Evolutionary conservation across 2,888 invertebrate species (phyloP).

Genomic region (Agrotis puta): DNA sequence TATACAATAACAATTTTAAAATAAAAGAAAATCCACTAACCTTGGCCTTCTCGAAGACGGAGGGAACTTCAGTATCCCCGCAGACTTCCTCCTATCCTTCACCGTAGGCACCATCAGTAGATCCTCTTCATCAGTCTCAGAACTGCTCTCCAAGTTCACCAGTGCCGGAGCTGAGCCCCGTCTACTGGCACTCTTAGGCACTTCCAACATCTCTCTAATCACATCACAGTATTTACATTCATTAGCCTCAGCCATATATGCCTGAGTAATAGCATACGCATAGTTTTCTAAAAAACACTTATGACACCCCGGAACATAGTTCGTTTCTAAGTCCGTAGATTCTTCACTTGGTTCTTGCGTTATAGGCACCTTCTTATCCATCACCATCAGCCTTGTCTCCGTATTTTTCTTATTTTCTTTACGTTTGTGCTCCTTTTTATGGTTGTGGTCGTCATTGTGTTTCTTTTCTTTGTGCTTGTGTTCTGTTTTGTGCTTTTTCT

Average conservation of each 20-base stretch:
- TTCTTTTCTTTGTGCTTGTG: slow-evolving; percentile 77
- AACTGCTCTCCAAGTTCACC: slow-evolving; percentile 85
- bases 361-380: slow-evolving; percentile 81
- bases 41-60: slow-evolving; percentile 84
- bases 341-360: slow-evolving; percentile 85
- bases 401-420: slow-evolving; percentile 83
- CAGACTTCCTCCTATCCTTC: slow-evolving; percentile 89
- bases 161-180: slow-evolving; percentile 91
- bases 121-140: slow-evolving; percentile 85
- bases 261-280: slow-evolving; percentile 86
- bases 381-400: slow-evolving; percentile 78
- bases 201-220: slow-evolving; percentile 86
- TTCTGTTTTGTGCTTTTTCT: slow-evolving; percentile 79
- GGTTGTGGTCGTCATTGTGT: slow-evolving; percentile 81
- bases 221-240: slow-evolving; percentile 89
- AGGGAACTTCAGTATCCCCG: slow-evolving; percentile 86
- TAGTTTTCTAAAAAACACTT: slow-evolving; percentile 89
- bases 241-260: slow-evolving; percentile 84
- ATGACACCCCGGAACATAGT: slow-evolving; percentile 85
- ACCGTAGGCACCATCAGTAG: slow-evolving; percentile 87
- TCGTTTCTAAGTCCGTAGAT: slow-evolving; percentile 83
- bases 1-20: neutral
- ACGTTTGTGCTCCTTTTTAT: slow-evolving; percentile 79
- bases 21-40: slow-evolving; percentile 72
- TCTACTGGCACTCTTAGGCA: slow-evolving; percentile 83